phyloP scores from a whole-genome alignment of 2,113 vertebrate genomes.

The Coracopsis vasa region DNA sequence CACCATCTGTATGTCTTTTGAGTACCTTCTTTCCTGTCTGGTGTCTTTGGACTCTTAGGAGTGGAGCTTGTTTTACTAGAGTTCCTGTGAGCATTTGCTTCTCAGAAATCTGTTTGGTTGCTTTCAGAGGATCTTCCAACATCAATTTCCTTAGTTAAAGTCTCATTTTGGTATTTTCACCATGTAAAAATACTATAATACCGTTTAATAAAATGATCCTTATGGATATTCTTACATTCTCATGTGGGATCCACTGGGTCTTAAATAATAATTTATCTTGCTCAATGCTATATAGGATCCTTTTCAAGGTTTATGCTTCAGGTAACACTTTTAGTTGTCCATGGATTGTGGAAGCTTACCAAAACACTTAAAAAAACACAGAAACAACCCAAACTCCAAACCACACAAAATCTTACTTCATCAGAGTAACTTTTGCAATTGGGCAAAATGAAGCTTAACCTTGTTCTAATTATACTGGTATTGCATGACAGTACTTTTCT shows the following conservation, averaged over 20 bases:
- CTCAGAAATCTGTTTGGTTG: neutral
- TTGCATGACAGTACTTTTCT: neutral
- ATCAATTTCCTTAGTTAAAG: neutral
- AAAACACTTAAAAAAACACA: neutral
- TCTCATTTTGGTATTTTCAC: neutral
- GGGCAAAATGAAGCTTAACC: neutral
- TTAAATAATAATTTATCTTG: neutral
- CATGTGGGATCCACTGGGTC: neutral
- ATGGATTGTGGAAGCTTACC: neutral
- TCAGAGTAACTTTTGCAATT: neutral
- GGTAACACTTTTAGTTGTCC: neutral
- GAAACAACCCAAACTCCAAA: neutral
- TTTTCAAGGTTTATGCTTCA: neutral
- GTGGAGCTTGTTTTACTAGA: neutral
- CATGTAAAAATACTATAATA: neutral
- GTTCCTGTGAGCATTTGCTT: neutral
- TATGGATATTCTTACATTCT: neutral
- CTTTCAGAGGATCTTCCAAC: neutral
- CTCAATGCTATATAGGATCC: neutral
- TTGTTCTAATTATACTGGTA: neutral
- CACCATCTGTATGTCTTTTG: neutral
- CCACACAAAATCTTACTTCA: neutral
- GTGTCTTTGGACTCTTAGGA: neutral
- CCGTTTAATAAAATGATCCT: neutral
- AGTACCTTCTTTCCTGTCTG: neutral